Base-by-base conservation (phyloP, 2,113 vertebrate genomes). In the Zosterops pallidus region DNA sequence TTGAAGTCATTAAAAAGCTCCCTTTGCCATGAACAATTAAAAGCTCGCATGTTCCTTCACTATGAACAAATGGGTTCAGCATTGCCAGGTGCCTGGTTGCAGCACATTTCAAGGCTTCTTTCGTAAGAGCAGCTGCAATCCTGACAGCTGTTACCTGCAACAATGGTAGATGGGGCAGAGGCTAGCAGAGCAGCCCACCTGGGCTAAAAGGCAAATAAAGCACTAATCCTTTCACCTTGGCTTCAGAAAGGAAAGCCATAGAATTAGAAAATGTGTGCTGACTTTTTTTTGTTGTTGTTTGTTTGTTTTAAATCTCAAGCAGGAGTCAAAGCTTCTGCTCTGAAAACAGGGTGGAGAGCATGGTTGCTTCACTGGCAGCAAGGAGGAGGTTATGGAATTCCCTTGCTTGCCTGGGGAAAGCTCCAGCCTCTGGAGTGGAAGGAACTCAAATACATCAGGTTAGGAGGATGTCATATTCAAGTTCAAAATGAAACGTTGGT, bases 1-100 rank as follows among this genome's bases (percentile, higher is more conserved):
- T 59, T 94, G 96, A 97, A 96, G 96, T 97, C 25, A 97, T 97
- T 97, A 97, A 97, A 97, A 97, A 93, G 68, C 89, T 97, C 96
- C 95, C 92, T 97, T 97, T 96, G 95, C 96, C 87, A 90, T 96
- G 92, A 97, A 91, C 89, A 94, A 96, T 84, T 91, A 92, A 94
- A 94, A 95, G 90, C 90, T 96, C 1, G 67, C 86, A 95, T 95
- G 96, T 95, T 97, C 93, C 93, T 97, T 97, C 92, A 76, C 50
- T 96, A 37, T 56, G 86, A 83, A 92, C 90, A 94, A 79, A 81
- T 16, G 90, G 85, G 62, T 77, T 67, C 37, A 28, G 79, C 47
- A 41, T 28, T 83, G 57, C 93, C 88, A 91, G 93, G 77, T 95
- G 86, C 90, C 50, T 3, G 14, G 46, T 28, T 77, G 28, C 52